Conservation (phyloP, 2,797 vertebrate genomes). For the Passerculus sandwichensis region DNA sequence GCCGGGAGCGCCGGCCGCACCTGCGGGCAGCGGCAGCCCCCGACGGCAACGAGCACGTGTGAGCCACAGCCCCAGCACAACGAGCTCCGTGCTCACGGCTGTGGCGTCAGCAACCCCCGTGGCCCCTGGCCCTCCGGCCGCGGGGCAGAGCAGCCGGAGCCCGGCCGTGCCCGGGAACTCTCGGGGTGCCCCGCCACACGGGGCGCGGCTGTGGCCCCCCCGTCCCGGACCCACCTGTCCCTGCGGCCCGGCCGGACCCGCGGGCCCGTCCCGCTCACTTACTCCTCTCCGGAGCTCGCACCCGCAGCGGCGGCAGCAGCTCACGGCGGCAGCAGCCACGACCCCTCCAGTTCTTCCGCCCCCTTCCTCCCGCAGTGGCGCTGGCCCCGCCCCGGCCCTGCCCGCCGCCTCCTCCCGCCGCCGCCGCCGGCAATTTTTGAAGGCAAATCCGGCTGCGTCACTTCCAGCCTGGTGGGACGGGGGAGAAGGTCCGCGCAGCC, state of each 20-base stretch:
- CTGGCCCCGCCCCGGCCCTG: not conserved
- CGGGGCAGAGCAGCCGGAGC: too few species aligned
- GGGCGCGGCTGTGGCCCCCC: not conserved
- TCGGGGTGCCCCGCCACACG: not conserved
- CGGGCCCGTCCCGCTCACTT: not conserved
- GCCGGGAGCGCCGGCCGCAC: not conserved
- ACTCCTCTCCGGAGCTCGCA: not conserved
- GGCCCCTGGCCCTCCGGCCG: not conserved
- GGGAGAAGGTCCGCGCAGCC: rapidly evolving
- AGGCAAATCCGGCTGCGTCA: conserved; percentile 65
- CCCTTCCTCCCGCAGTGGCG: not conserved
- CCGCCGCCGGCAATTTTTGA: conserved; percentile 51
- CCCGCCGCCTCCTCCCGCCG: not conserved
- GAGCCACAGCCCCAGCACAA: rapidly evolving
- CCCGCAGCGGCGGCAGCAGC: not conserved
- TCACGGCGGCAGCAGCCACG: not conserved
- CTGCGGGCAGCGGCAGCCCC: not conserved
- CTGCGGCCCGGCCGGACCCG: too few species aligned
- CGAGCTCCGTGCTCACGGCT: not conserved
- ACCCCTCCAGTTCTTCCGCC: not conserved
- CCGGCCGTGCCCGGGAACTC: not conserved
- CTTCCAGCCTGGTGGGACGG: not conserved
- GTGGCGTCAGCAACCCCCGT: not conserved
- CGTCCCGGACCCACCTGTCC: not conserved
- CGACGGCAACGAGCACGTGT: not conserved